Percentiles rank a stretch among this genome's conserved stretches.
Conservation (phyloP, 2,113 vertebrate genomes). For the Scortum barcoo region DNA sequence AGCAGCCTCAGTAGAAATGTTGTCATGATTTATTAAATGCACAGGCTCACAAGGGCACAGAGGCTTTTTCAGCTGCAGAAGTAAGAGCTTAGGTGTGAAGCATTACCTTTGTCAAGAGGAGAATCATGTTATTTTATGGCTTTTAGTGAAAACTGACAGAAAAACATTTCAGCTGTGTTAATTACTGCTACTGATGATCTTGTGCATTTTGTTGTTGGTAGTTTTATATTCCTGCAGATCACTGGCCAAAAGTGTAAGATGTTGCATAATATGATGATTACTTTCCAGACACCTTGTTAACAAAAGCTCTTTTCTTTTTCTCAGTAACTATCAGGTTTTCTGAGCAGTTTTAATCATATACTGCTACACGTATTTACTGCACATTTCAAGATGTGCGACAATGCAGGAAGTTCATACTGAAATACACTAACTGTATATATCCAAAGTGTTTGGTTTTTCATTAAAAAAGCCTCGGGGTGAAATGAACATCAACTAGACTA, state of each 20-base stretch:
- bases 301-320: neutral
- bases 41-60: constrained; percentile 11
- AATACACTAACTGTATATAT: neutral
- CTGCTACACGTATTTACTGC: no score
- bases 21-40: constrained; percentile 57
- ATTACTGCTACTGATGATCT: neutral
- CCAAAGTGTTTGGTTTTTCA: neutral
- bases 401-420: neutral
- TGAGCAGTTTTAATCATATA: neutral
- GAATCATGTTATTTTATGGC: neutral
- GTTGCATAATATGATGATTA: neutral
- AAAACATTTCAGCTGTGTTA: neutral
- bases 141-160: neutral
- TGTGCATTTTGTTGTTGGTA: neutral
- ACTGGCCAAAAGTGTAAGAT: neutral
- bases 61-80: constrained; percentile 17
- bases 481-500: neutral
- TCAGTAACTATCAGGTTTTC: neutral
- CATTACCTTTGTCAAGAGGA: constrained; percentile 2
- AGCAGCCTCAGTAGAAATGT: constrained; percentile 26
- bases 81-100: constrained; percentile 7
- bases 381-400: neutral
- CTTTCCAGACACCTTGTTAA: neutral
- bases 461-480: neutral
- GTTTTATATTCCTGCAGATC: neutral